Conservation (phyloP, 2,797 vertebrate genomes). For the Vultur gryphus region DNA sequence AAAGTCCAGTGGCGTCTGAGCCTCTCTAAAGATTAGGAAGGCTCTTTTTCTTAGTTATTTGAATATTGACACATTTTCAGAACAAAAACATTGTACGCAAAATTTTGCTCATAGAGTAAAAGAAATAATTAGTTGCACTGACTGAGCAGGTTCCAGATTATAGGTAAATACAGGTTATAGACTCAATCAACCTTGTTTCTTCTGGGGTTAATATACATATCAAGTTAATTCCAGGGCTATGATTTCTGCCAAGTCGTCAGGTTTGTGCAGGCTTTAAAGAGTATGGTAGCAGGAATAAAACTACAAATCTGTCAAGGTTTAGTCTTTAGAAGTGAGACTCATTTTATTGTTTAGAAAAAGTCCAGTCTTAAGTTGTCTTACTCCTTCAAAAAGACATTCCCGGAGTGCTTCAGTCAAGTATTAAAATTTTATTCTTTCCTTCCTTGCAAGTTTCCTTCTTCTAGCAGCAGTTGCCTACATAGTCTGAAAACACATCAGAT, state of each 20-base stretch:
- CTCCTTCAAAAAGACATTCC: constrained; percentile 24
- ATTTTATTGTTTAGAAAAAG: constrained; percentile 49
- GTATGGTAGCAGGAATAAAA: constrained; percentile 1
- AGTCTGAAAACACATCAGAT: constrained; percentile 32
- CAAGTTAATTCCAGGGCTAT: not conserved
- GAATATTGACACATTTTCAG: not conserved
- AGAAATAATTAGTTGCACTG: not conserved
- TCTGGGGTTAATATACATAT: not conserved
- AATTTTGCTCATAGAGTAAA: not conserved
- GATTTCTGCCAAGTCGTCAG: not conserved
- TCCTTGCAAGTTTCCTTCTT: constrained; percentile 20
- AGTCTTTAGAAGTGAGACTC: constrained; percentile 6
- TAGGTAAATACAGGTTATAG: not conserved
- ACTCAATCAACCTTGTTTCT: not conserved
- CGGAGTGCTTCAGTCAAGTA: not conserved
- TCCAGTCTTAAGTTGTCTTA: constrained; percentile 9
- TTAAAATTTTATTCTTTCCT: constrained; percentile 40
- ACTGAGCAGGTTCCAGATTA: not conserved
- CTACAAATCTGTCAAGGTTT: not conserved
- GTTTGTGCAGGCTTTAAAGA: constrained; percentile 15
- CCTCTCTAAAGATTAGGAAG: not conserved
- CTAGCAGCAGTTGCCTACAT: not conserved
- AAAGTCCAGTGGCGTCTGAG: not conserved
- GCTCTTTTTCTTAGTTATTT: not conserved
- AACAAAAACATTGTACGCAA: not conserved